Conservation (phyloP, 2,797 vertebrate genomes). For the Sebastes itinus region DNA sequence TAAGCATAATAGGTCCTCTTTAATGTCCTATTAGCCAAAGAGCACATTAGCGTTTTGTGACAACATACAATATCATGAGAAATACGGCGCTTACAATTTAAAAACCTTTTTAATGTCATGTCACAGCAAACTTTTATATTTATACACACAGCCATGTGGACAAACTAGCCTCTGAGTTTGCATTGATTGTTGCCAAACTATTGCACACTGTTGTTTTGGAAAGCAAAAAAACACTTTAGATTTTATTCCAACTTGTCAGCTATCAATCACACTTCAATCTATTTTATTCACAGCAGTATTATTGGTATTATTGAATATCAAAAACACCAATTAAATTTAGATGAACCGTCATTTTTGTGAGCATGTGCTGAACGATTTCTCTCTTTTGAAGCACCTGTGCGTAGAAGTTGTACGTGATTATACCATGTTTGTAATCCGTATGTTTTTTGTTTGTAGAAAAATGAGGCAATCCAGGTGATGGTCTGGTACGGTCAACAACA, state of each 20-base stretch:
- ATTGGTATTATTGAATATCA: conserved; percentile 46
- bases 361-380: neutral
- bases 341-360: neutral
- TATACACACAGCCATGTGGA: conserved; percentile 47
- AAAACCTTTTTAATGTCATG: conserved; percentile 70
- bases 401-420: neutral
- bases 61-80: neutral
- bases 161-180: conserved; percentile 39
- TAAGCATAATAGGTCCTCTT: too few relatives aligned
- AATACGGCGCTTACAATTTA: neutral
- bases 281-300: conserved; percentile 52
- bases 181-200: conserved; percentile 67
- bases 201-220: conserved; percentile 69
- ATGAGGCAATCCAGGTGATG: neutral
- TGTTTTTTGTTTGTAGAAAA: conserved; percentile 24
- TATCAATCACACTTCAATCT: neutral
- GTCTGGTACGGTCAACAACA: conserved; percentile 5
- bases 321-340: conserved; percentile 25
- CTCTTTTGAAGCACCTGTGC: neutral
- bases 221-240: conserved; percentile 27
- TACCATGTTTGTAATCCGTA: neutral
- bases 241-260: conserved; percentile 3
- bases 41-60: neutral
- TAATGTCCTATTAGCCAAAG: neutral
- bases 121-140: conserved; percentile 61